Evolutionary conservation across 2,113 vertebrate species (phyloP), one percentile per base, ranked within the genome.

Genomic region (Cinclus cinclus): DNA sequence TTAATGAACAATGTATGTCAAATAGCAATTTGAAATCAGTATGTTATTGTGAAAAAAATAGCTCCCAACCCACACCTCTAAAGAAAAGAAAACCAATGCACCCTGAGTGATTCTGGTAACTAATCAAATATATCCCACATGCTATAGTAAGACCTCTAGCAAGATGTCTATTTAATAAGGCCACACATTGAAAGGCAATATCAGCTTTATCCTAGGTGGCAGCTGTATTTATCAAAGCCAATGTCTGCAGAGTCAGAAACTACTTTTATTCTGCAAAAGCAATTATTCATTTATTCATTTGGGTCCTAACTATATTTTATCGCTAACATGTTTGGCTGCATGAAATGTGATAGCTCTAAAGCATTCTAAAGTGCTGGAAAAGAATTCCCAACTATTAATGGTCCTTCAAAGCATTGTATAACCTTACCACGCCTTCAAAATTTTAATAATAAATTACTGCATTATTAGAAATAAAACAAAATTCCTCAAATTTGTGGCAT

Each of bases 151-250:
- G 78, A 84, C 56, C 92, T 93, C 81, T 95, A 94, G 77, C 13
- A 44, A 96, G 94, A 96, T 95, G n/a, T 96, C 92, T 93, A 67
- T 94, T 95, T 97, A 96, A 96, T 97, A 97, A 98, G 87, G 84
- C 92, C 95, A 96, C 89, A 84, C 56, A 94, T 46, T 96, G 84
- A 94, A 97, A 97, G 86, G 86, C 94, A 96, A 59, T 94, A 97
- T 97, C 96, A 97, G 83, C 92, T 96, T 90, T 83, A 96, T 96
- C 95, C 74, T 97, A 79, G 78, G 63, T 77, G 97, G 91, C 94
- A 97, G 91, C 84, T 83, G 91, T 97, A 97, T 97, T 98, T 95
- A 95, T 97, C 96, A 98, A 97, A 91, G 49, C 63, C 91, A 89
- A 52, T 86, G 93, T 94, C 95, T 96, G 95, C 96, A 97, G 96